Base-by-base conservation (phyloP, 2,888 invertebrate species). In the Dascillus cervinus region DNA sequence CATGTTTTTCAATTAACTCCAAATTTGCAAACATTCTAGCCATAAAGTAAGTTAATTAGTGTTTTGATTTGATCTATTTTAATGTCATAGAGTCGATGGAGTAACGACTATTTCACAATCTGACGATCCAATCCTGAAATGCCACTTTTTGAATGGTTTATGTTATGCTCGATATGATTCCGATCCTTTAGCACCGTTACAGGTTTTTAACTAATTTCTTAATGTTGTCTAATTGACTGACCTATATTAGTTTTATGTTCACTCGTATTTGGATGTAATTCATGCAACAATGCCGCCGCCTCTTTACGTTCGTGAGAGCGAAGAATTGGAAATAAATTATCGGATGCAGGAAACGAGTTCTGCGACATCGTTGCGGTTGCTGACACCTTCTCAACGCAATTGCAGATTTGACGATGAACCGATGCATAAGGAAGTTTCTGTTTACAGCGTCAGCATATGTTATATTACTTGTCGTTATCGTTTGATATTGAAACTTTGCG, bases 1-100 rank as follows among this genome's bases (percentile, higher is more conserved):
- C 70, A 0, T 83, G 82, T 45, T 75, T 74, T 51, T 67, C 71
- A 3, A 71, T 76, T 14, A 82, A 81, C 50, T 76, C 79, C 0
- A 56, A 72, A 13, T 71, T 76, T 4, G 46, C 71, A 0, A 50
- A 62, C 20, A 65, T 75, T 31, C 58, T 73, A 0, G 60, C 67
- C 4, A 54, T 72, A 2, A 52, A 47, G 75, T 75, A 50, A 58
- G 64, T 46, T 28, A 20, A 13, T 37, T n/a, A 12, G n/a, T n/a
- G 9, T 26, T 17, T 20, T 9, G 3, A 11, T 13, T 13, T 4
- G 5, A 22, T 23, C 23, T 31, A 10, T 12, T 26, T 20, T 25
- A 26, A 2, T 28, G 10, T 31, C 21, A 23, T 12, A 32, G 36
- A n/a, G 40, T 41, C 8, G 17, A 28, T 22, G 39, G 41, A 1